Base-by-base conservation (phyloP, 1,140 invertebrate genomes). In the Magallana ariakensis region DNA sequence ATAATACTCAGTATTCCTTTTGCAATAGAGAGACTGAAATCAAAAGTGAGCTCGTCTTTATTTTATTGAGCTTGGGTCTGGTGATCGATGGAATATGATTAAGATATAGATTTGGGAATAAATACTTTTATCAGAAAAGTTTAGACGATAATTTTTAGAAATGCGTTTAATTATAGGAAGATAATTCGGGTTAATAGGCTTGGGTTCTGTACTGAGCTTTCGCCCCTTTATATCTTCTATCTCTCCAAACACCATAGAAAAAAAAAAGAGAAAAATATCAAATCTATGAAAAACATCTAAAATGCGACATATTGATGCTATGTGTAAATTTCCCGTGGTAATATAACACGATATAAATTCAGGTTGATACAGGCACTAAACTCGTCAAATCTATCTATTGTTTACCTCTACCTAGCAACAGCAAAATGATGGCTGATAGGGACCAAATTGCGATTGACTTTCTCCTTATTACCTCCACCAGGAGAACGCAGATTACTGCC, bases 351-450 rank as follows among this genome's bases (percentile, higher is more conserved):
- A 26, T 26, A 75, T 75, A 19, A 22, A 13, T 26, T 75, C 62
- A 7, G n/a, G 19, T 66, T 13, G 26, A 13, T 75, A 75, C 22
- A 26, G 66, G 22, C 33, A 75, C 19, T 26, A 75, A 75, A 13
- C 22, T 75, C 22, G 66, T 26, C 11, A 26, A 26, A 26, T 75
- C 66, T 75, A 75, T 19, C 22, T 75, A 75, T 75, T 75, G 66
- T 75, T 75, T 33, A 75, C 22, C 22, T 26, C 33, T 75, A 13
- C 66, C 15, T 75, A 75, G 66, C 66, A 75, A 75, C 66, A 26
- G 33, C 22, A 75, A 70, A 75, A 26, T 75, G 33, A 75, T 75
- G 22, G 22, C 11, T 26, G 22, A 75, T 26, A 11, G 33, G 22
- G 66, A 26, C 22, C 33, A 46, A 46, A 46, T 46, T 46, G 26